A percentile compares a stretch with the other conserved stretches of the same genome.
These are phyloP conservation scores for Gerris lacustris DNA, from an alignment of 2,888 invertebrate genomes.

Conservation along the genomic window DNA sequence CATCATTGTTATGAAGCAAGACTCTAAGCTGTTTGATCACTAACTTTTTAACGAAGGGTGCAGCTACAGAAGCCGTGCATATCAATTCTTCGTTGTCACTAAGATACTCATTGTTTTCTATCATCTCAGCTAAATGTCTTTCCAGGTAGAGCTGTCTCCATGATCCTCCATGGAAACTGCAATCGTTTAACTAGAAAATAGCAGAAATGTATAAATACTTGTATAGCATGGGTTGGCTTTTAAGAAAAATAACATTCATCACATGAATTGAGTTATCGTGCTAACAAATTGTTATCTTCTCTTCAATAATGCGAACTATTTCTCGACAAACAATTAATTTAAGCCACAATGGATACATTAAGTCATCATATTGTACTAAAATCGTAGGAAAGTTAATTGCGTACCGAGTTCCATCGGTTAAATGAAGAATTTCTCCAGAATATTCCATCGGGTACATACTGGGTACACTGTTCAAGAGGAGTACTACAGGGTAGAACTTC, in stretches of 20 bases:
- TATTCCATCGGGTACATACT: conserved; percentile 10
- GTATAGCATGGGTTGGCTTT: neutral
- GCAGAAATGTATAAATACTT: neutral
- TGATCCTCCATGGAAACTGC: neutral
- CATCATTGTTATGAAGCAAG: neutral
- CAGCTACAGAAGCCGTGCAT: neutral
- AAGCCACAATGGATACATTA: too few species aligned
- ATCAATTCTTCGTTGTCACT: neutral
- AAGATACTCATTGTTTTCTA: neutral
- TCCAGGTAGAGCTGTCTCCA: conserved; percentile 5
- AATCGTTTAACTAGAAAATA: neutral
- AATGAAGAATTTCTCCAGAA: neutral
- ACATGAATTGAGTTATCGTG: neutral
- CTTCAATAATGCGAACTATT: too few species aligned
- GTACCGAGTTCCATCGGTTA: neutral
- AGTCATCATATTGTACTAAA: too few species aligned
- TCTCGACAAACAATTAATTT: too few species aligned
- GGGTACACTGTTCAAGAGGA: conserved; percentile 2
- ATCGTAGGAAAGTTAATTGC: neutral
- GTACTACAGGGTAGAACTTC: neutral
- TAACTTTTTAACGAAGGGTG: neutral
- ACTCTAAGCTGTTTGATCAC: neutral
- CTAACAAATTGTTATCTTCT: neutral
- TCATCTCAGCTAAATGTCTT: neutral
- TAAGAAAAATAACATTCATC: too few species aligned